These are phyloP conservation scores for fruit fly (Drosophila melanogaster) DNA, from an alignment of 1,140 invertebrate genomes.

Conservation along the genomic window Release_6_plus_ISO1_MT NT_033779.5:4540001-4540500, in stretches of 20 bases:
- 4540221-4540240: neutral
- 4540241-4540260: slow-evolving; percentile 1
- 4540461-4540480: too few relatives aligned
- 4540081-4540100: too few relatives aligned
- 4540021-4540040: neutral
- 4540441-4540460: too few relatives aligned
- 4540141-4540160: neutral
- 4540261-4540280: slow-evolving; percentile 16
- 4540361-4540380: neutral
- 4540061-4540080: neutral
- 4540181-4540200: neutral
- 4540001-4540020: neutral
- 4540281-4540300: neutral
- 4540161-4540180: neutral
- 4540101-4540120: neutral
- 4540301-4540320: neutral
- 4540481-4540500: too few relatives aligned
- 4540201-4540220: neutral
- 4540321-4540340: neutral
- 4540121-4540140: neutral
- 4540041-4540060: neutral
- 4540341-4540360: neutral
- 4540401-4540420: too few relatives aligned
- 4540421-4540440: too few relatives aligned
- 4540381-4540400: too few relatives aligned